Conservation (phyloP, 2,113 vertebrate genomes). For the Abramis brama region DNA sequence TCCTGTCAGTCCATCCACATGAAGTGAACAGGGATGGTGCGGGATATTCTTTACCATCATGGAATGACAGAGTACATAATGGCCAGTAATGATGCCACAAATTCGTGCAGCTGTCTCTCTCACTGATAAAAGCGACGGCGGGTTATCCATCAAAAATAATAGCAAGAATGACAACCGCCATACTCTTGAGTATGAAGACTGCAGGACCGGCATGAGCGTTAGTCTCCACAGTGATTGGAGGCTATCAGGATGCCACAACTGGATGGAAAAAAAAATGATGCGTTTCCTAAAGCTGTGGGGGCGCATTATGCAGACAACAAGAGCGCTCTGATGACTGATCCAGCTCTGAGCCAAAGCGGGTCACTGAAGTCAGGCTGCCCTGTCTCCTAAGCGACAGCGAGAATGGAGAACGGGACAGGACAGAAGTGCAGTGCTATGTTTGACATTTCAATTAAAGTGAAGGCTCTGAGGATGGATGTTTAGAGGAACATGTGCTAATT, state of each 20-base stretch:
- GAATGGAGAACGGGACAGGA: background rate
- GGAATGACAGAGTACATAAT: constrained; percentile 49
- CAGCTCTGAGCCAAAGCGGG: constrained; percentile 16
- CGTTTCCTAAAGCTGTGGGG: constrained; percentile 14
- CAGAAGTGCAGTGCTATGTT: background rate
- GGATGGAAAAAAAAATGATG: constrained; percentile 47
- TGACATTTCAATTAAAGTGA: constrained; percentile 7
- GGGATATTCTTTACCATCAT: constrained; percentile 21
- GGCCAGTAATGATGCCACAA: constrained; percentile 50
- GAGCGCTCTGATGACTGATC: constrained; percentile 47
- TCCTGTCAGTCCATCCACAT: background rate
- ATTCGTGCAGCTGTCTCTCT: constrained; percentile 36
- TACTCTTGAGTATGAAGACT: constrained; percentile 50
- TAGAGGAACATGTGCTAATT: constrained; percentile 5
- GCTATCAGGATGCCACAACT: constrained; percentile 37
- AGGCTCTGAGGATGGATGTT: constrained; percentile 2
- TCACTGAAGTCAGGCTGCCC: constrained; percentile 16
- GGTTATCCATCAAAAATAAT: constrained; percentile 46
- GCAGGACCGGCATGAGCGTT: constrained; percentile 36
- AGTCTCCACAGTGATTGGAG: constrained; percentile 57
- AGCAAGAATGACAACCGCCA: constrained; percentile 26
- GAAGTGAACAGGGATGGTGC: constrained; percentile 19
- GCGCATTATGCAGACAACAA: constrained; percentile 49
- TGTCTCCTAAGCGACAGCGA: background rate
- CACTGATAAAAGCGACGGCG: constrained; percentile 21